Conservation (phyloP, 2,797 vertebrate genomes). For the Sitta carolinensis region DNA sequence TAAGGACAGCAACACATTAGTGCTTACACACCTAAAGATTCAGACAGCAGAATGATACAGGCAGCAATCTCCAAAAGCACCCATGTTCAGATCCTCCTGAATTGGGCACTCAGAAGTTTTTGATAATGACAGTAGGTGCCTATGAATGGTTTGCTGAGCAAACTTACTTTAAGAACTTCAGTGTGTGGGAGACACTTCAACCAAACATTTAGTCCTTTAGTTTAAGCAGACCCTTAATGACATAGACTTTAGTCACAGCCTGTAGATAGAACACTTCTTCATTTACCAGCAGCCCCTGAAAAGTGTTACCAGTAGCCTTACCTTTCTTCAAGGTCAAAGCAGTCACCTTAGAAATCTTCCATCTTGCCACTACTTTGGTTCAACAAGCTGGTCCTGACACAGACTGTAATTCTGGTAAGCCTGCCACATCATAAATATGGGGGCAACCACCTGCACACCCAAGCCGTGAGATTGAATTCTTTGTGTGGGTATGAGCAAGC, state of each 20-base stretch:
- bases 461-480: not conserved
- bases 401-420: not conserved
- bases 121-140: not conserved
- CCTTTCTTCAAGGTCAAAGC: not conserved
- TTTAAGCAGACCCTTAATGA: not conserved
- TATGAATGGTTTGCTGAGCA: not conserved
- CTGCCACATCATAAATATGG: not conserved
- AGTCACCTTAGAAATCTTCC: not conserved
- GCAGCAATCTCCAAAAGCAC: not conserved
- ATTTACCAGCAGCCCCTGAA: not conserved
- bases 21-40: not conserved
- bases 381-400: not conserved
- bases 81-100: not conserved
- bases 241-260: not conserved
- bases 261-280: not conserved
- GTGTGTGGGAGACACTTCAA: not conserved
- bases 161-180: not conserved
- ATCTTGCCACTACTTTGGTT: not conserved
- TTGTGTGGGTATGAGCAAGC: not conserved
- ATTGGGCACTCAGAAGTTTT: not conserved
- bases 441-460: not conserved
- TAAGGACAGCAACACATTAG: not conserved
- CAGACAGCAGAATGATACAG: not conserved
- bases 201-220: not conserved
- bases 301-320: not conserved